Evolutionary conservation across 2,888 invertebrate species (phyloP), one percentile per base, ranked within the genome.

Genomic region (Seladonia tumulorum): DNA sequence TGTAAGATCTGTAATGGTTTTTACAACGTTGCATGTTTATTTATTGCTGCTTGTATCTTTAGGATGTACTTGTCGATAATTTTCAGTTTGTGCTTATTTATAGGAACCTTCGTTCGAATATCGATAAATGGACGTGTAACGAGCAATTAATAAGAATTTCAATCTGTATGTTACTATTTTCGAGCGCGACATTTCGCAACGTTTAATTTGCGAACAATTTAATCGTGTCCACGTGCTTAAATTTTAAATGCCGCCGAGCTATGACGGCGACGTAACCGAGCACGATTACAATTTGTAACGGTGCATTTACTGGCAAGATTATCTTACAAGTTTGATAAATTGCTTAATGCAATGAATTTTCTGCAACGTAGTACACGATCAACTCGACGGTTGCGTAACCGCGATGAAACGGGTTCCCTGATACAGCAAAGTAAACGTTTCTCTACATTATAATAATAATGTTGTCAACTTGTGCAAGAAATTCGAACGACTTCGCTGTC

Each of bases 41-140:
- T n/a, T 60, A 18, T 57, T 16, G 68, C 22, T 47, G 12, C 49
- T 68, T 22, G 16, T 16, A 39, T 42, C 18, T 39, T 5, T 18
- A 29, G 10, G 5, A 18, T 5, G 16, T 18, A 14, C 18, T 16
- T 29, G 14, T 18, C 5, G 18, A 49, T 14, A 16, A 73, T 39
- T 47, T 53, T 73, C n/a, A 22, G 16, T 82, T 14, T 68, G 22
- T 18, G 14, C 35, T 35, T 63, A 75, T 39, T 83, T 73, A 49
- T 68, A 63, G 49, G 72, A 76, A 85, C 85, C 84, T 83, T 66
- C 39, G 83, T 83, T 81, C 83, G 86, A 87, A 83, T 81, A 81
- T 87, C 83, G 80, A 86, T 82, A 82, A 60, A 73, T 81, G 85
- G 78, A 86, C 77, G 76, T 76, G n/a, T 42, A 49, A 12, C 16